Evolutionary conservation across 2,797 vertebrate species (phyloP), one percentile per base, ranked within the genome.

Genomic region (Anniella stebbinsi): DNA sequence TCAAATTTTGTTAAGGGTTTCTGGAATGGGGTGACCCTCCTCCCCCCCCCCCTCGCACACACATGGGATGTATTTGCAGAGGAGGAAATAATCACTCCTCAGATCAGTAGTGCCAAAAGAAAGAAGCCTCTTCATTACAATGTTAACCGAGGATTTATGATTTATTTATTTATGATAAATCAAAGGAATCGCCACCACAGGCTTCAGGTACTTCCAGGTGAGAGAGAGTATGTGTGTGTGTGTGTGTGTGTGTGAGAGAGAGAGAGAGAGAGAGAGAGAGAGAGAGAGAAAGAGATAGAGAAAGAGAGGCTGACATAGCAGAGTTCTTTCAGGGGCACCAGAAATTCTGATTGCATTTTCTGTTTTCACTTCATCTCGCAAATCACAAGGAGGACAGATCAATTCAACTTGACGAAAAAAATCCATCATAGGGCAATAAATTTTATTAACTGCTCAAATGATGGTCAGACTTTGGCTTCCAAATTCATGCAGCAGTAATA

Each of bases 131-230:
- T 96, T 96, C 95, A 97, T 96, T 97, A 96, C 96, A 96, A 96
- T 96, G 95, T 96, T 97, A 96, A 97, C 97, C 95, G 96, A 94
- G 94, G 94, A 87, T 69, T 94, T n/a, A n/a, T n/a, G n/a, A n/a
- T n/a, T n/a, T n/a, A 92, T 97, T 96, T 96, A 89, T 96, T 96
- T 95, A 92, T 94, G 95, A 95, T 97, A 96, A 96, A 96, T 96
- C 36, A 94, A 90, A 95, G 85, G 93, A 95, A 95, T n/a, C 28
- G 95, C 85, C 77, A 30, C 89, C 90, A 89, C 90, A 93, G 87
- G 84, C 92, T 82, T 92, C 89, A 94, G 89, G 82, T 92, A 91
- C 88, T 94, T 90, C 80, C 89, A 92, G 30, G n/a, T 3, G 45
- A 45, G 45, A 45, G 45, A 45, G 45, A 45, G 45, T n/a, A n/a